Conservation (phyloP, 2,113 vertebrate species). For the Arizona elegans region DNA sequence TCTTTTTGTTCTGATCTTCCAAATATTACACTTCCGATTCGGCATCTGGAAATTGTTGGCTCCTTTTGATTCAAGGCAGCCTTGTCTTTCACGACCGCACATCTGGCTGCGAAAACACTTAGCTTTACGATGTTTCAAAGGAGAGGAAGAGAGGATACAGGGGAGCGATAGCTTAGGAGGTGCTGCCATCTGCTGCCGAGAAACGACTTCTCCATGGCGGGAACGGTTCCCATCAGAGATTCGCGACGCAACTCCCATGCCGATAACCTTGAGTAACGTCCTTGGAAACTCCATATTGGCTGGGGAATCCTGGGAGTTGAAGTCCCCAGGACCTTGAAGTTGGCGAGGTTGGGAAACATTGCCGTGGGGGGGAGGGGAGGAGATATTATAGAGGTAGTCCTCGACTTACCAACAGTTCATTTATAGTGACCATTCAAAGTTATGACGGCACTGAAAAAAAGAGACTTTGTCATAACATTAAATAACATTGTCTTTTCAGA, state of each 20-base stretch:
- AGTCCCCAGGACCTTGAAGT: not conserved
- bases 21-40: too few species aligned
- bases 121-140: not conserved
- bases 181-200: constrained; percentile 10
- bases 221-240: not conserved
- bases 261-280: not conserved
- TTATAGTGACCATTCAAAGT: not conserved
- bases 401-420: not conserved
- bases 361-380: too few species aligned
- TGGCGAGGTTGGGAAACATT: not conserved
- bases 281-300: not conserved
- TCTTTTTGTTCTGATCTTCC: not conserved
- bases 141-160: not conserved
- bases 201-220: not conserved
- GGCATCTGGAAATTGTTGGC: not conserved
- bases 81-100: too few species aligned
- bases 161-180: not conserved
- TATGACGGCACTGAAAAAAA: not conserved
- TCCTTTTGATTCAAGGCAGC: not conserved
- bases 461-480: too few species aligned
- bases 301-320: not conserved
- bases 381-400: too few species aligned
- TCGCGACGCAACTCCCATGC: not conserved
- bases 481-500: not conserved
- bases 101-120: not conserved